phyloP scores from a whole-genome alignment of 2,113 vertebrate genomes.

The Micronycteris hirsuta region DNA sequence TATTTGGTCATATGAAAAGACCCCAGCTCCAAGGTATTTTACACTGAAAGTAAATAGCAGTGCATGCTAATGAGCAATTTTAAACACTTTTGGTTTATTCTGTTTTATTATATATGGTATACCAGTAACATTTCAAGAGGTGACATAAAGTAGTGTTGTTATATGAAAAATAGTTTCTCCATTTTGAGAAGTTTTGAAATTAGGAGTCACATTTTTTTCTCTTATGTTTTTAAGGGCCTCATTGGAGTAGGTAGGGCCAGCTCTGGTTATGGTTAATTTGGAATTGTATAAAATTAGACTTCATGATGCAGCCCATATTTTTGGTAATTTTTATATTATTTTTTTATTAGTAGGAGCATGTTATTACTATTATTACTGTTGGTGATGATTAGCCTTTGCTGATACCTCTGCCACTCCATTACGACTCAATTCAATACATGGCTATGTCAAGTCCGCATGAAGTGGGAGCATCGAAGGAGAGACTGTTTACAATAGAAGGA shows the following conservation, averaged over 20 bases:
- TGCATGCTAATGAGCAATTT: neutral
- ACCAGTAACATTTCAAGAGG: neutral
- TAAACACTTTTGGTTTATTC: neutral
- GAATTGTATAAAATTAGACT: neutral
- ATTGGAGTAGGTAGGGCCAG: neutral
- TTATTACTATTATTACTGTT: neutral
- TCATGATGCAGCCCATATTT: neutral
- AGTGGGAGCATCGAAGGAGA: neutral
- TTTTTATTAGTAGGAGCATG: neutral
- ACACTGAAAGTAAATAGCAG: neutral
- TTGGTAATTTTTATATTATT: neutral
- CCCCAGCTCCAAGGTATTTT: neutral
- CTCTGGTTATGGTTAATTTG: neutral
- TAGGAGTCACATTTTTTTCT: neutral
- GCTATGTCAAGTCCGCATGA: neutral
- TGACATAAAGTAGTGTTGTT: neutral
- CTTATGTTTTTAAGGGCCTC: neutral
- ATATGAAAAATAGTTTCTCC: neutral
- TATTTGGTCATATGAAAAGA: neutral
- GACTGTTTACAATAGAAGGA: neutral
- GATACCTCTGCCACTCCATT: neutral
- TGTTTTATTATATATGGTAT: neutral
- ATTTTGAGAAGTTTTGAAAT: neutral
- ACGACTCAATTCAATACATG: neutral
- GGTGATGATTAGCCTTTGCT: neutral